Conservation (phyloP, 2,888 invertebrate species). For the Hyposoter dolosus region DNA sequence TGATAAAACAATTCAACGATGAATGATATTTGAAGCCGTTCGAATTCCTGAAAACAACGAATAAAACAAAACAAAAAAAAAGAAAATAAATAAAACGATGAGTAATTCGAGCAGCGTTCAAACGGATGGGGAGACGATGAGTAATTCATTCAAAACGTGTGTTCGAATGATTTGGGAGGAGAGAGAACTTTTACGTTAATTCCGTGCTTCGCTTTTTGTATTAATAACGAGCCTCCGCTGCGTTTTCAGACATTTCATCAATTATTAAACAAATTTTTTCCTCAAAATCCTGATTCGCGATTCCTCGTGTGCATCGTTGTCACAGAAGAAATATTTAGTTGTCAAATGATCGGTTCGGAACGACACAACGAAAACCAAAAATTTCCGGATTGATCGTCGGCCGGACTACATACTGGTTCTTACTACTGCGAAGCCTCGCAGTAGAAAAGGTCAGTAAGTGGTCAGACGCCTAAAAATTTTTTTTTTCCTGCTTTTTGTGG, state of each 20-base stretch:
- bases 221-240: neutral
- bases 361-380: neutral
- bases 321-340: no score
- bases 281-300: no score
- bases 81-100: conserved; percentile 6
- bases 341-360: neutral
- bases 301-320: no score
- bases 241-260: neutral
- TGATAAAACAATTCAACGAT: conserved; percentile 12
- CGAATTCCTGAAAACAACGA: neutral
- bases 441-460: conserved; percentile 20
- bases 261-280: neutral
- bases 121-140: neutral
- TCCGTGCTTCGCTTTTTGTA: neutral
- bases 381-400: no score
- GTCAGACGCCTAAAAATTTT: conserved; percentile 28
- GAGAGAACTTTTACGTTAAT: neutral
- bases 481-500: conserved; percentile 53
- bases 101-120: neutral
- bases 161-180: neutral
- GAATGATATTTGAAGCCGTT: conserved; percentile 3
- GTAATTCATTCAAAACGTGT: conserved; percentile 15
- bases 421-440: neutral
- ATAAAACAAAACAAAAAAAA: conserved; percentile 2
- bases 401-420: neutral